Conservation (phyloP, 2,113 vertebrate species). For the Capreolus pygargus region DNA sequence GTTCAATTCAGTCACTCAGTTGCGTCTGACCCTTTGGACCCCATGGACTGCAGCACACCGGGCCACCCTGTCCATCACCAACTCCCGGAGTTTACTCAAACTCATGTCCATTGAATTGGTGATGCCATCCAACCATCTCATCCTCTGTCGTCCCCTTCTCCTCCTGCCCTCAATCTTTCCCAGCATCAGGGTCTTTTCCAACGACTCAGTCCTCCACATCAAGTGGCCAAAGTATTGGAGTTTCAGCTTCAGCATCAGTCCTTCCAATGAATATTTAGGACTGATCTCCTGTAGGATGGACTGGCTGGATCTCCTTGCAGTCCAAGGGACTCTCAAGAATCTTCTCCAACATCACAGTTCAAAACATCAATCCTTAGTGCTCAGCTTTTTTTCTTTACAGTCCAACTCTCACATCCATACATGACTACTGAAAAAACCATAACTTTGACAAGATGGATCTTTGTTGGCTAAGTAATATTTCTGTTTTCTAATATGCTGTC, state of each 20-base stretch:
- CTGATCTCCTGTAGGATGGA: not conserved
- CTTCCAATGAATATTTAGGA: not conserved
- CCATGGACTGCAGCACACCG: not conserved
- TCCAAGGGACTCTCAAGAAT: not conserved
- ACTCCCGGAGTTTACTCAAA: not conserved
- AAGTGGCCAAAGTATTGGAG: not conserved
- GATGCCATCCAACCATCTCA: not conserved
- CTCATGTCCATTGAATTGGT: not conserved
- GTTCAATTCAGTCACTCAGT: not conserved
- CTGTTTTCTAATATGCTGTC: not conserved
- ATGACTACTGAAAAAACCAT: not conserved
- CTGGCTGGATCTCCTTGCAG: not conserved
- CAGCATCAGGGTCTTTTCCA: not conserved
- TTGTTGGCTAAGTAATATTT: not conserved
- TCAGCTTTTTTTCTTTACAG: not conserved
- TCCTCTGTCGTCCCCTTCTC: not conserved
- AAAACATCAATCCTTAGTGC: not conserved
- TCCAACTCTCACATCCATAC: not conserved
- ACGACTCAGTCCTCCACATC: not conserved
- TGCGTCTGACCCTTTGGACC: not conserved
- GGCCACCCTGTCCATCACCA: not conserved
- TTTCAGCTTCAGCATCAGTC: not conserved
- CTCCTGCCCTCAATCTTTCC: not conserved
- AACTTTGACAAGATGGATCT: not conserved
- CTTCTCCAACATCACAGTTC: not conserved